Percentiles rank a stretch among this genome's conserved stretches.
Evolutionary conservation across 2,797 vertebrate species (phyloP).

Genomic region (Eospalax fontanierii): DNA sequence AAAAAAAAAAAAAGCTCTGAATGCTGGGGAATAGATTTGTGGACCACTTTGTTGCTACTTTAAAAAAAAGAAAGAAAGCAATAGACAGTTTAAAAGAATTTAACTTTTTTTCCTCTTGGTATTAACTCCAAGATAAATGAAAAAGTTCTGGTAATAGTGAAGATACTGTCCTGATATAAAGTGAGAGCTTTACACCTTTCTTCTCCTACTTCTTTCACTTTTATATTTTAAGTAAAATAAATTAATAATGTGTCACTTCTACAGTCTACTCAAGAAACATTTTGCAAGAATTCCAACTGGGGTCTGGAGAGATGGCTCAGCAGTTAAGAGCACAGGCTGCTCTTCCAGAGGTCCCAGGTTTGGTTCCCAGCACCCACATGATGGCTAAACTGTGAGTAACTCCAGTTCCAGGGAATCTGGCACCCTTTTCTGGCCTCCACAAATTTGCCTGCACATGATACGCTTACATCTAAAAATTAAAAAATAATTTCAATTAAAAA

Average conservation of each 20-base stretch:
- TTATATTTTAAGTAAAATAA: slow-evolving; percentile 17
- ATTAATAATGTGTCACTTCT: neutral
- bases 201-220: neutral
- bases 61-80: slow-evolving; percentile 77
- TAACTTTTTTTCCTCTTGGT: slow-evolving; percentile 65
- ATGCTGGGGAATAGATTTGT: slow-evolving; percentile 81
- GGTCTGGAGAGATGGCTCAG: too few relatives aligned
- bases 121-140: slow-evolving; percentile 64
- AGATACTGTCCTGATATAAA: slow-evolving; percentile 16
- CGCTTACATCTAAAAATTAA: too few relatives aligned
- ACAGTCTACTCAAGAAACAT: slow-evolving; percentile 21
- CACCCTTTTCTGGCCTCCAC: too few relatives aligned
- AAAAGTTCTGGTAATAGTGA: slow-evolving; percentile 7
- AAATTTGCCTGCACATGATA: too few relatives aligned
- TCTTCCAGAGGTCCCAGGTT: too few relatives aligned
- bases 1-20: slow-evolving; percentile 56
- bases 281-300: slow-evolving; percentile 23
- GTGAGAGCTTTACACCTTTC: neutral
- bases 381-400: too few relatives aligned
- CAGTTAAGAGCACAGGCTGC: too few relatives aligned
- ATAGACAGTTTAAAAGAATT: slow-evolving; percentile 84
- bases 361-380: too few relatives aligned
- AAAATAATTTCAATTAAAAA: slow-evolving; percentile 36
- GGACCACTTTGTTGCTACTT: slow-evolving; percentile 79
- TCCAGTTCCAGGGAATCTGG: too few relatives aligned